Percentiles rank a stretch among this genome's conserved stretches.
phyloP scores from a whole-genome alignment of 2,888 invertebrate species.

The Phengaris alcon region DNA sequence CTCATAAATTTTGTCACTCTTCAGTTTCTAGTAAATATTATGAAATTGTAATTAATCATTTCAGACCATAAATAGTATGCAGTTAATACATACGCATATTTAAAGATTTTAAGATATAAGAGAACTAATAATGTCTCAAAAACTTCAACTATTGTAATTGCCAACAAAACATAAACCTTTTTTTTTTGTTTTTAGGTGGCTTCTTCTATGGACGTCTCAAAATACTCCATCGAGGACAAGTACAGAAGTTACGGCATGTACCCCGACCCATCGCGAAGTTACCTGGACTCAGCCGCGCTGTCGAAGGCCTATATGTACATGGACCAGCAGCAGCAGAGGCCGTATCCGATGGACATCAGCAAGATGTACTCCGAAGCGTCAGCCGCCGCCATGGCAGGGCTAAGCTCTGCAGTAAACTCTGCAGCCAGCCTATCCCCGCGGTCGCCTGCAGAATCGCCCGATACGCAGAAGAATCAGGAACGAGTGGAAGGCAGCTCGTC shows the following conservation, averaged over 20 bases:
- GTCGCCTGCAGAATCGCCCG: constrained; percentile 77
- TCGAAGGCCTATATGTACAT: constrained; percentile 89
- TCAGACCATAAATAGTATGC: neutral
- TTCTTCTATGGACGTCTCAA: constrained; percentile 87
- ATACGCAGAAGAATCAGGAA: constrained; percentile 71
- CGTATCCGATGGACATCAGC: constrained; percentile 82
- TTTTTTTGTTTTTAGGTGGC: constrained; percentile 81
- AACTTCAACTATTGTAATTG: too few species aligned
- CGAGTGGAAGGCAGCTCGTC: constrained; percentile 80
- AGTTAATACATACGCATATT: too few species aligned
- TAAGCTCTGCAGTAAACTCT: constrained; percentile 66
- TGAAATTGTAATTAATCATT: neutral
- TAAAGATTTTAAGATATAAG: too few species aligned
- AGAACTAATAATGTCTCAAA: too few species aligned
- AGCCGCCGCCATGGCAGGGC: constrained; percentile 79
- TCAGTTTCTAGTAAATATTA: constrained; percentile 3
- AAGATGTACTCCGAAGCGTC: constrained; percentile 83
- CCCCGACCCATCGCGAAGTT: constrained; percentile 84
- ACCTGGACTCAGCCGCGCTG: constrained; percentile 85
- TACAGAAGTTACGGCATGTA: constrained; percentile 89
- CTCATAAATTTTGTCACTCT: neutral
- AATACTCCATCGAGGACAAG: constrained; percentile 88
- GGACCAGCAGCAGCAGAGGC: constrained; percentile 80
- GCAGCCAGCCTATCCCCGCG: constrained; percentile 70
- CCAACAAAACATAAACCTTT: neutral